Base-by-base conservation (phyloP, 2,797 vertebrate genomes). In the Geotrypetes seraphini region DNA sequence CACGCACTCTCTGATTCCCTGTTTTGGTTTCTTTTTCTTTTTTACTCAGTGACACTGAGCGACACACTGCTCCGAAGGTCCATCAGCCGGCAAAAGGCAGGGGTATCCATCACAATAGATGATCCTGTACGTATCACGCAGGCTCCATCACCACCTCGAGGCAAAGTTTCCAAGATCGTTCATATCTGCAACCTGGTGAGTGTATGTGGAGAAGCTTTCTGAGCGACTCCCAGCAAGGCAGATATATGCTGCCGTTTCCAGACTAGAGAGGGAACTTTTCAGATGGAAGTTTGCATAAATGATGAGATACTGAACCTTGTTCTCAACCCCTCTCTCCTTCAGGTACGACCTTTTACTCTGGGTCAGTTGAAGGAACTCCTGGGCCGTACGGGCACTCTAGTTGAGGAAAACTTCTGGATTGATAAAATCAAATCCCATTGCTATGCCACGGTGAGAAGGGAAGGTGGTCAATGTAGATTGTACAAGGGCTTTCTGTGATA, bases 381-480 rank as follows among this genome's bases (percentile, higher is more conserved):
- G 44, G 86, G 77, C 39, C 84, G 85, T 23, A 92, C 89, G 0
- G 91, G 91, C 22, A 74, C 61, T 1, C 19, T 94, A 50, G 64
- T 88, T 32, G 90, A 95, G 31, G 91, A 92, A 2, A 84, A 79
- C 22, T 95, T 95, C 64, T 95, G 91, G 90, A 94, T 93, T 5
- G 90, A 95, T 69, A 91, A 91, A 62, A 95, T 95, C 62, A 94
- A 92, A 56, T 94, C 90, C n/a, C 90, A 95, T 50, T 94, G 90
- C 73, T 92, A 72, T n/a, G 90, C 90, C 47, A 95, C 90, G 9
- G 91, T 94, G 50, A 66, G 82, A 24, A 19, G 6, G n/a, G n/a
- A 31, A 25, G n/a, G 15, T 23, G 5, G 6, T 24, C 6, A 4
- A 22, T 25, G 19, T 38, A 2, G 16, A n/a, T n/a, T n/a, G n/a